These are phyloP conservation scores for Epinephelus fuscoguttatus DNA, from an alignment of 2,113 vertebrate genomes.

Conservation along the genomic window DNA sequence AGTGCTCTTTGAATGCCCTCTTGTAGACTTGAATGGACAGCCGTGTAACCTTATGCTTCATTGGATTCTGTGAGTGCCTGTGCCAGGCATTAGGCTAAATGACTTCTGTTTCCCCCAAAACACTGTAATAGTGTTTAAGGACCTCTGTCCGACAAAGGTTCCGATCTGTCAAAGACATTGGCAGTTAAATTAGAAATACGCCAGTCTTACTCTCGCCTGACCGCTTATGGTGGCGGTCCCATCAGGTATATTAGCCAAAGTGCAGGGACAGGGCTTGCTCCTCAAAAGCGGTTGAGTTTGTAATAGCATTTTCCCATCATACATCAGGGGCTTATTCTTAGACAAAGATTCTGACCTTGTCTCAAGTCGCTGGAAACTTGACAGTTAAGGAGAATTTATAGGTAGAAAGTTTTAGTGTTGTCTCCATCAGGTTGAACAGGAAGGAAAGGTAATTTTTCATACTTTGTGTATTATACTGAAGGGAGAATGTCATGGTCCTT, in stretches of 20 bases:
- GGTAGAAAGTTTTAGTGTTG: slow-evolving; percentile 48
- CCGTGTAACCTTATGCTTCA: slow-evolving; percentile 66
- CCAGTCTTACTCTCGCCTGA: slow-evolving; percentile 62
- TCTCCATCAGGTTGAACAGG: slow-evolving; percentile 48
- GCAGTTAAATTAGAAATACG: slow-evolving; percentile 75
- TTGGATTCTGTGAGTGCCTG: slow-evolving; percentile 64
- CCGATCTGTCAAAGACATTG: slow-evolving; percentile 72
- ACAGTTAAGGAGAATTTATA: slow-evolving; percentile 62
- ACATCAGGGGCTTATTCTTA: slow-evolving; percentile 35
- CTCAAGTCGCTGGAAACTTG: slow-evolving; percentile 41
- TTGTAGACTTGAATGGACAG: slow-evolving; percentile 61
- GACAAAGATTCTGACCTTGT: slow-evolving; percentile 70
- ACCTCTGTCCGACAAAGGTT: slow-evolving; percentile 75
- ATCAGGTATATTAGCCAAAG: slow-evolving; percentile 70
- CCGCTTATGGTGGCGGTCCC: slow-evolving; percentile 54
- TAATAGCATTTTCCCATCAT: slow-evolving; percentile 63
- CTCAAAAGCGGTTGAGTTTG: slow-evolving; percentile 45
- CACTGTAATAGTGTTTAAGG: slow-evolving; percentile 66
- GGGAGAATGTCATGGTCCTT: slow-evolving; percentile 18
- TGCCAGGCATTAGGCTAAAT: slow-evolving; percentile 69
- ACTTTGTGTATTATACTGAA: slow-evolving; percentile 48
- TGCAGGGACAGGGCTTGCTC: slow-evolving; percentile 50
- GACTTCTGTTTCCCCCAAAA: slow-evolving; percentile 68
- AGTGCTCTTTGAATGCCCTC: slow-evolving; percentile 31
- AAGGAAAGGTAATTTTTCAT: slow-evolving; percentile 58